Evolutionary conservation across 1,140 invertebrate species (phyloP).

Genomic region (Sycophaga agraensis): DNA sequence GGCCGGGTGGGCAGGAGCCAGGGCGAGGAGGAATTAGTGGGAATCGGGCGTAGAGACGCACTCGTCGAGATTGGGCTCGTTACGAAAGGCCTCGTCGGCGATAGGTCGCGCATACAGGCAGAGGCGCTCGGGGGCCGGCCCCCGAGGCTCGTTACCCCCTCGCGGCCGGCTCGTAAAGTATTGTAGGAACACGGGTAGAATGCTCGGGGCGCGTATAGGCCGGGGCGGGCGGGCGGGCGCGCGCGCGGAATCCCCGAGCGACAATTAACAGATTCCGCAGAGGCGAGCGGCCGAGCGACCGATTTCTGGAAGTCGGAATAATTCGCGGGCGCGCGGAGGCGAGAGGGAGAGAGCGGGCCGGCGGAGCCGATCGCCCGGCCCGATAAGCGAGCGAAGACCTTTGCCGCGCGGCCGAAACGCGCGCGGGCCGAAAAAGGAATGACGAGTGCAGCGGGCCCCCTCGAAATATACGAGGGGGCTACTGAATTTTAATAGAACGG

Average conservation of each 20-base stretch:
- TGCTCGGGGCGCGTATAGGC: not conserved
- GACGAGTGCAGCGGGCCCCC: not conserved
- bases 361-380: not conserved
- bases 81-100: too few species aligned
- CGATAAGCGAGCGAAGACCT: conserved; percentile 29
- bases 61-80: too few species aligned
- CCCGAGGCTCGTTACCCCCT: not conserved
- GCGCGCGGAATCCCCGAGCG: conserved; percentile 19
- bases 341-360: not conserved
- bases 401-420: not conserved
- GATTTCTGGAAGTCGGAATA: conserved; percentile 20
- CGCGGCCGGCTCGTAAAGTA: conserved; percentile 7
- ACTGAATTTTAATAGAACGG: conserved; percentile 28
- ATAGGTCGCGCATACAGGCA: too few species aligned
- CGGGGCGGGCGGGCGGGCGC: too few species aligned
- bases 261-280: conserved; percentile 32
- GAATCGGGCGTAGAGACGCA: too few species aligned
- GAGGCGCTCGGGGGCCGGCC: not conserved
- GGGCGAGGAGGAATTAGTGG: too few species aligned
- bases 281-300: conserved; percentile 6
- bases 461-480: conserved; percentile 25
- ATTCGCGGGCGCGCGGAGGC: not conserved
- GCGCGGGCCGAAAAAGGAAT: conserved; percentile 17
- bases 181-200: conserved; percentile 6
- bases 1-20: too few species aligned